These are phyloP conservation scores for Dermolepida albohirtum DNA, from an alignment of 2,888 invertebrate species.

Conservation along the genomic window DNA sequence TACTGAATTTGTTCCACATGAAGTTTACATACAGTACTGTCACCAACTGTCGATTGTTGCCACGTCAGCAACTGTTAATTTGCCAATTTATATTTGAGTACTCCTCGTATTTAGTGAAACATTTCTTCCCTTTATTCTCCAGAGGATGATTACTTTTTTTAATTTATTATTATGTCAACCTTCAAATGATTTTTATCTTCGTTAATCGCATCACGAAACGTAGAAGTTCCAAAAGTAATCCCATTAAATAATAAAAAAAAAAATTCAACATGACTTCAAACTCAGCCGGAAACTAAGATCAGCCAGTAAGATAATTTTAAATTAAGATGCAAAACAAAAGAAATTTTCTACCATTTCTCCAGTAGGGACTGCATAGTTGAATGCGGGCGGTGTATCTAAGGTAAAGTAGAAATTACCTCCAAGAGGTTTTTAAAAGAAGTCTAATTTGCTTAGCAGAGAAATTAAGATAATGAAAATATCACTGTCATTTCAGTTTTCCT, in stretches of 20 bases:
- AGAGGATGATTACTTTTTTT: too few species aligned
- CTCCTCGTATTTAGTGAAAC: too few species aligned
- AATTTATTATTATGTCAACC: too few species aligned
- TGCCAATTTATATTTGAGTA: too few species aligned
- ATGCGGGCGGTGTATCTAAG: not conserved
- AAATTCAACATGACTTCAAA: slow-evolving; percentile 18
- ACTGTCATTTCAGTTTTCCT: slow-evolving; percentile 58
- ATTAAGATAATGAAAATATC: slow-evolving; percentile 62
- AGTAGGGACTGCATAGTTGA: slow-evolving; percentile 8
- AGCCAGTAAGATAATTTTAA: slow-evolving; percentile 45
- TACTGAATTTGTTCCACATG: too few species aligned
- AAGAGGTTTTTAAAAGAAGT: slow-evolving; percentile 51
- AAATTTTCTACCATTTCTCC: slow-evolving; percentile 38
- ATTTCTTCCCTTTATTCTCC: too few species aligned
- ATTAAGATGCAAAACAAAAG: slow-evolving; percentile 50
- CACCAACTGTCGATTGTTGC: too few species aligned
- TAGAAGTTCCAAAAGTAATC: too few species aligned
- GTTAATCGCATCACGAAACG: too few species aligned
- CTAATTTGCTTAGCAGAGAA: slow-evolving; percentile 59
- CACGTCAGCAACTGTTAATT: too few species aligned
- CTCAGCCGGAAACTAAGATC: slow-evolving; percentile 28
- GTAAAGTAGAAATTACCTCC: slow-evolving; percentile 35
- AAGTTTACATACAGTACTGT: too few species aligned
- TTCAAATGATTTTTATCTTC: not conserved
- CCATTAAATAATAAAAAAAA: slow-evolving; percentile 3